Base-by-base conservation (phyloP, 2,888 invertebrate species). In the Sicus ferrugineus region DNA sequence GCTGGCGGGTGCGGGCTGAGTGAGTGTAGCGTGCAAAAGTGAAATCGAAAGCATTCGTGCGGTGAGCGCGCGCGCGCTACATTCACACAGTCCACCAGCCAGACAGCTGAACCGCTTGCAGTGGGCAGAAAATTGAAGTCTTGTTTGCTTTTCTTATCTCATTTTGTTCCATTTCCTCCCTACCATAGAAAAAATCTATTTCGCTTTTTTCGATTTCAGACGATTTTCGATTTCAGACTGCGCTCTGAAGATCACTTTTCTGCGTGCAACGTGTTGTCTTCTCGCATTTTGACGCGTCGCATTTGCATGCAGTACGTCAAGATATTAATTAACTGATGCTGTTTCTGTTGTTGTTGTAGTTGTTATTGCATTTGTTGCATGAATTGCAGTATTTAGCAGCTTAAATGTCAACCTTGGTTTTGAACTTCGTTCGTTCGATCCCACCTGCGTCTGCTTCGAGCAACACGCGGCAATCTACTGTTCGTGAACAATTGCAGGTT, bases 401-500 rank as follows among this genome's bases (percentile, higher is more conserved):
- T 66, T 30, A 66, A 66, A 66, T 67, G 56, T 67, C 70, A 67
- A 67, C 72, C 72, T 72, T 69, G 72, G 59, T 58, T 54, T 69
- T 72, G 69, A 69, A 72, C 72, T 72, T 38, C n/a, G 69, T 71
- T 69, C 52, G n/a, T n/a, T n/a, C n/a, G n/a, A n/a, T n/a, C n/a
- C n/a, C n/a, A n/a, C n/a, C n/a, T n/a, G n/a, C n/a, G n/a, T n/a
- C n/a, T n/a, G n/a, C n/a, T n/a, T n/a, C n/a, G n/a, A n/a, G n/a
- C n/a, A n/a, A n/a, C n/a, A n/a, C n/a, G n/a, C n/a, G n/a, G n/a
- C n/a, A 42, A 42, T 42, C 42, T 9, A 42, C 42, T 42, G n/a
- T 42, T 42, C n/a, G n/a, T 42, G 42, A 9, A 42, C n/a, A 7
- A 31, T 31, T 31, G 30, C 31, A n/a, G 28, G n/a, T 31, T 30